Conservation (phyloP, 1,140 invertebrate species). For the Drosophila lini region DNA sequence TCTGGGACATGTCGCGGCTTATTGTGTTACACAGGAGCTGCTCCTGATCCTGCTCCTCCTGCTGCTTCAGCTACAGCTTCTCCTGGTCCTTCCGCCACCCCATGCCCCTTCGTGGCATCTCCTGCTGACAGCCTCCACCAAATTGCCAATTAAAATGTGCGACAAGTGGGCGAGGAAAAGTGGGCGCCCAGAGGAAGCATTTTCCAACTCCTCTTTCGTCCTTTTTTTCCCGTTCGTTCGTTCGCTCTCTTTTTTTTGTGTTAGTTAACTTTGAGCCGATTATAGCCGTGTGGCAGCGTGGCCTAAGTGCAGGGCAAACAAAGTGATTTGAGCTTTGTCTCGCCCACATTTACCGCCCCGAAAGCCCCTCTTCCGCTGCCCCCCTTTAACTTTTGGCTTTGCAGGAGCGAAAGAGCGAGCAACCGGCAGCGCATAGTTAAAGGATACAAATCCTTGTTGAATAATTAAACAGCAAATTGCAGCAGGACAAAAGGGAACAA, state of each 20-base stretch:
- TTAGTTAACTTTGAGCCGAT: conserved; percentile 78
- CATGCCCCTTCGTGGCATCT: conserved; percentile 8
- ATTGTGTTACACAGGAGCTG: conserved; percentile 65
- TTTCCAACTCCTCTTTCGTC: conserved; percentile 19
- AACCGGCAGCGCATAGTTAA: conserved; percentile 50
- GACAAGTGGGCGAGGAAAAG: conserved; percentile 51
- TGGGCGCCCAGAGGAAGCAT: conserved; percentile 29
- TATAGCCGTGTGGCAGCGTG: conserved; percentile 59
- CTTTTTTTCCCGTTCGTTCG: conserved; percentile 3
- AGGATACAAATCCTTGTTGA: conserved; percentile 55
- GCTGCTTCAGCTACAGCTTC: conserved; percentile 12
- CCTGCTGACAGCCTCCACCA: conserved; percentile 69
- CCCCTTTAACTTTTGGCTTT: conserved; percentile 42
- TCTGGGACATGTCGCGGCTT: conserved; percentile 51
- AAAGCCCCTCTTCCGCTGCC: not conserved
- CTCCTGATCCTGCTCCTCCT: conserved; percentile 28
- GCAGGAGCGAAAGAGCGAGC: not conserved
- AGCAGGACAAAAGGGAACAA: conserved; percentile 52
- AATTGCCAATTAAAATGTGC: conserved; percentile 81
- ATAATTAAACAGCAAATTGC: conserved; percentile 73
- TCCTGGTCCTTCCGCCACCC: conserved; percentile 4
- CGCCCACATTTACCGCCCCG: conserved; percentile 15
- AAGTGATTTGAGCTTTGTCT: conserved; percentile 58
- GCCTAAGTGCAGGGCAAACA: conserved; percentile 71
- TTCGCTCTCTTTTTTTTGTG: conserved; percentile 27